Percentiles rank a stretch among this genome's conserved stretches.
These are phyloP conservation scores for Cyclopterus lumpus DNA, from an alignment of 2,797 vertebrate genomes.

Conservation along the genomic window DNA sequence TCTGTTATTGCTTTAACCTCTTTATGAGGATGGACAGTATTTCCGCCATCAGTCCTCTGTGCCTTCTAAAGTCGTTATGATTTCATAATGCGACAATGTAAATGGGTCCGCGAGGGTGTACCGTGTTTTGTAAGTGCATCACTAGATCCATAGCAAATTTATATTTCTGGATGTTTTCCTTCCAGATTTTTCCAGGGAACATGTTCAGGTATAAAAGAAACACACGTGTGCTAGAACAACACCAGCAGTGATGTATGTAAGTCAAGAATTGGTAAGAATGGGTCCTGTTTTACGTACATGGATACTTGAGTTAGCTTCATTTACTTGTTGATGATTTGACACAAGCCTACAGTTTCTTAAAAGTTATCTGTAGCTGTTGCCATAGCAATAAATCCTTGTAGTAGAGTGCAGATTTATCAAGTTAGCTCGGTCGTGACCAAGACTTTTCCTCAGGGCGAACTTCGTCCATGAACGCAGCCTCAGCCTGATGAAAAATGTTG, in stretches of 20 bases:
- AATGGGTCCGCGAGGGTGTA: neutral
- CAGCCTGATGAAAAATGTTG: no score
- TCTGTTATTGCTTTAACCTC: slow-evolving; percentile 1
- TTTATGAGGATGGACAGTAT: neutral
- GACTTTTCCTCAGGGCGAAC: no score
- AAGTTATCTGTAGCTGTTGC: neutral
- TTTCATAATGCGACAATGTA: slow-evolving; percentile 9
- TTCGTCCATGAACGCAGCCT: no score
- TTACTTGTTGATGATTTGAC: neutral
- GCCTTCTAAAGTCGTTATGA: neutral
- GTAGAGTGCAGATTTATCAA: no score
- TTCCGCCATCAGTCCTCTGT: slow-evolving; percentile 8
- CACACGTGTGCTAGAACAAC: neutral
- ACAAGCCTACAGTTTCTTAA: no score
- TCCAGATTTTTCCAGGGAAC: slow-evolving; percentile 1
- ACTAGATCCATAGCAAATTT: neutral
- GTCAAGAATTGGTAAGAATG: neutral
- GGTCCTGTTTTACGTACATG: neutral
- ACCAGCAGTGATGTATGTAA: neutral
- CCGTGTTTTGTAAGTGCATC: neutral
- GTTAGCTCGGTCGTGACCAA: no score
- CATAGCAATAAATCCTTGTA: neutral
- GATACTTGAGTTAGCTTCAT: neutral
- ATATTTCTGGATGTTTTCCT: slow-evolving; percentile 3
- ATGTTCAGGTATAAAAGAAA: neutral